Conservation (phyloP, 2,888 invertebrate genomes). For the Macaria liturata region DNA sequence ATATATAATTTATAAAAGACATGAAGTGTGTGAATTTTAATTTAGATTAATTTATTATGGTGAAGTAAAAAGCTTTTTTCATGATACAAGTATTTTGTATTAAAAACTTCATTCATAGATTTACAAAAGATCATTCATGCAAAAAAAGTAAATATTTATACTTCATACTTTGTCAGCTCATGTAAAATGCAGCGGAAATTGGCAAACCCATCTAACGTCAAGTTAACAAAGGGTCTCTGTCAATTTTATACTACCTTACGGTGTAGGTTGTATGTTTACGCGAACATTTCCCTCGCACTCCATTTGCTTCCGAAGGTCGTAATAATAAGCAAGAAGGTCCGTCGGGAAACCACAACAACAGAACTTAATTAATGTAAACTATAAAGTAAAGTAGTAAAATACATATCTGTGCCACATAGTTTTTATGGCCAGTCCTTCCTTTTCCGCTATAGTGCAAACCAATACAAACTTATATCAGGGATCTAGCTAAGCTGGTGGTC, state of each 20-base stretch:
- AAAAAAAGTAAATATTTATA: constrained; percentile 6
- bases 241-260: constrained; percentile 10
- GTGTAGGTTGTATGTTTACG: too few species aligned
- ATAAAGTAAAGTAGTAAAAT: not conserved
- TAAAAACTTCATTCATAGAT: too few species aligned
- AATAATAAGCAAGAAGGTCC: constrained; percentile 22
- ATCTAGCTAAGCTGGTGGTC: constrained; percentile 32
- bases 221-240: constrained; percentile 23
- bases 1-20: too few species aligned
- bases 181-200: constrained; percentile 5
- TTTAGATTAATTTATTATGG: too few species aligned
- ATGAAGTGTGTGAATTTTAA: too few species aligned
- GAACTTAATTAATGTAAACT: constrained; percentile 24
- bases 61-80: too few species aligned
- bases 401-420: not conserved
- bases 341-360: constrained; percentile 20
- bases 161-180: constrained; percentile 37
- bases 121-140: constrained; percentile 6
- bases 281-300: constrained; percentile 17
- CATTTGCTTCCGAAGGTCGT: constrained; percentile 14
- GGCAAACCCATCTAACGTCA: constrained; percentile 29
- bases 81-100: too few species aligned
- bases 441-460: constrained; percentile 3
- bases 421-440: constrained; percentile 2
- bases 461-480: constrained; percentile 13